A percentile compares a stretch with the other conserved stretches of the same genome.
Evolutionary conservation across 2,888 invertebrate genomes (phyloP).

Genomic region (Stenodema calcarata): DNA sequence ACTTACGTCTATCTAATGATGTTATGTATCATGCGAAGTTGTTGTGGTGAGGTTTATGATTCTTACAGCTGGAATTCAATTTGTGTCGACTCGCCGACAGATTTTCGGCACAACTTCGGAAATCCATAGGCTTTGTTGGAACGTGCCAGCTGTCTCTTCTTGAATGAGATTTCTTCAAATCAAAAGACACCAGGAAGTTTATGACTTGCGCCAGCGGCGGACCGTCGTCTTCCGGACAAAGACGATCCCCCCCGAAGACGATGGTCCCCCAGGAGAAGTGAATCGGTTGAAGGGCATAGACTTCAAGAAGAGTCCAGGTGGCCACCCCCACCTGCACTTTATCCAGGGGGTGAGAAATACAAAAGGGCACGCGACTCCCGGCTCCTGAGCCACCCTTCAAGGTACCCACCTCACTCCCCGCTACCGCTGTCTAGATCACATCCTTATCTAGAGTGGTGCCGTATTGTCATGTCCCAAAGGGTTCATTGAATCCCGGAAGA

Average conservation of each 20-base stretch:
- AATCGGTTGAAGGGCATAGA: constrained; percentile 5
- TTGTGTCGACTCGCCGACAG: neutral
- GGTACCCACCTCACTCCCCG: neutral
- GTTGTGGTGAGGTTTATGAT: neutral
- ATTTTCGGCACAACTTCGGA: neutral
- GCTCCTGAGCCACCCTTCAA: neutral
- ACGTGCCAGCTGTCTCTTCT: constrained; percentile 44
- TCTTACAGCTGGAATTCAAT: neutral
- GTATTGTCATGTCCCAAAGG: neutral
- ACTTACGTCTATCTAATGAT: too few species aligned
- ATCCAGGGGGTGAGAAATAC: constrained; percentile 24
- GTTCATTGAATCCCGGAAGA: constrained; percentile 16
- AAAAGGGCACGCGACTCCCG: constrained; percentile 46
- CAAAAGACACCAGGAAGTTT: constrained; percentile 43
- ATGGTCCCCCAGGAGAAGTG: neutral
- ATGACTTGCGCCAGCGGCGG: neutral
- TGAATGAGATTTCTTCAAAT: constrained; percentile 30
- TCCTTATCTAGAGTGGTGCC: constrained; percentile 18
- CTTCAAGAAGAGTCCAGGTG: constrained; percentile 37
- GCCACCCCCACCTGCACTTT: constrained; percentile 42
- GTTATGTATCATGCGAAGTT: too few species aligned
- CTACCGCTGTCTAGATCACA: neutral
- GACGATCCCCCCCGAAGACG: neutral
- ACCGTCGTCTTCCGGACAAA: constrained; percentile 5
- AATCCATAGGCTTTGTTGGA: neutral